Percentiles rank a stretch among this genome's conserved stretches.
phyloP scores from a whole-genome alignment of 2,888 invertebrate genomes.

The Dryococelus australis region DNA sequence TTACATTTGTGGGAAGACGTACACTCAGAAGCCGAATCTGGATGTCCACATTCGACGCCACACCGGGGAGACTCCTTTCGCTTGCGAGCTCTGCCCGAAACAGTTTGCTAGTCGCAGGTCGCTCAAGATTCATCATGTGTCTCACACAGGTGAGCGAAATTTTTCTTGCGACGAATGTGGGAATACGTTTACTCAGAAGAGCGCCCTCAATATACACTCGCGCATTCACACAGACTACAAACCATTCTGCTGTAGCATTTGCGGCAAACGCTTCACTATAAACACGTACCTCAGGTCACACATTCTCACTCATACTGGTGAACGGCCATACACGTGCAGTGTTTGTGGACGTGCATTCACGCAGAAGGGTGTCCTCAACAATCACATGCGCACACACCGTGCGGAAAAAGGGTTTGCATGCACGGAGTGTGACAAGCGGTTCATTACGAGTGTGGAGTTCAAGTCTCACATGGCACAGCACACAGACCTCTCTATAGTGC shows the following conservation, averaged over 20 bases:
- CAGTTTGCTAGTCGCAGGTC: conserved; percentile 23
- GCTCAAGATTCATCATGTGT: conserved; percentile 21
- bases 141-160: conserved; percentile 31
- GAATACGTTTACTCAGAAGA: conserved; percentile 36
- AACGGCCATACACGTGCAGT: background rate
- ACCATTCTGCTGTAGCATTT: conserved; percentile 16
- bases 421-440: background rate
- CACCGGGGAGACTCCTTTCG: conserved; percentile 33
- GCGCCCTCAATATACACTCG: conserved; percentile 17
- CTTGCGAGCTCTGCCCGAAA: conserved; percentile 26
- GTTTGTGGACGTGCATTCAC: conserved; percentile 18
- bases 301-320: conserved; percentile 13
- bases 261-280: conserved; percentile 21
- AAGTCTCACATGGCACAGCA: background rate
- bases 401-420: background rate
- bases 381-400: conserved; percentile 19
- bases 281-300: conserved; percentile 22
- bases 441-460: background rate
- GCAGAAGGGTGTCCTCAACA: conserved; percentile 17
- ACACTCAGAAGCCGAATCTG: conserved; percentile 18
- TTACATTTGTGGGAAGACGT: conserved; percentile 26
- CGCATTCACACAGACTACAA: conserved; percentile 22
- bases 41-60: conserved; percentile 29
- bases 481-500: background rate
- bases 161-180: conserved; percentile 37